Evolutionary conservation across 2,113 vertebrate genomes (phyloP).

Genomic region (Pedetes capensis): DNA sequence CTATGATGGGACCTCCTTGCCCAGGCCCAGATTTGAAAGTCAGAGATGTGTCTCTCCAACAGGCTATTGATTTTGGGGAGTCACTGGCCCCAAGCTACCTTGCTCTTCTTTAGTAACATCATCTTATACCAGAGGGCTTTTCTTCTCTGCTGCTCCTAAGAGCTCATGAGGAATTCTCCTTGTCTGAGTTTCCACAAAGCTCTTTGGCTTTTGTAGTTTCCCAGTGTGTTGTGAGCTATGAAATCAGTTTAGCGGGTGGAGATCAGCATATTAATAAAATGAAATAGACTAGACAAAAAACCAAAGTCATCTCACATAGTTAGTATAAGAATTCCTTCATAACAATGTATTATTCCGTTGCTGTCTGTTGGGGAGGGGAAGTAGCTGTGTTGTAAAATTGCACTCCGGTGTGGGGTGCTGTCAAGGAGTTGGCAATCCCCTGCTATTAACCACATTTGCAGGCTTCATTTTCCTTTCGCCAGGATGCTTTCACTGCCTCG

Average conservation of each 20-base stretch:
- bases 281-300: background rate
- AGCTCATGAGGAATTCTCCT: background rate
- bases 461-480: background rate
- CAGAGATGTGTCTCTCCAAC: background rate
- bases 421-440: background rate
- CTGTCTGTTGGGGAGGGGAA: background rate
- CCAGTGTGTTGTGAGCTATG: background rate
- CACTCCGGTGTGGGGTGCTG: background rate
- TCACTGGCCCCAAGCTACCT: no score
- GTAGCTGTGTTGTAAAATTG: background rate
- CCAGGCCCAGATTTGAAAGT: background rate
- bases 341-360: background rate
- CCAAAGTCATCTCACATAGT: background rate
- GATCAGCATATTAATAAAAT: background rate
- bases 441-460: background rate
- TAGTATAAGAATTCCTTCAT: background rate
- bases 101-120: background rate
- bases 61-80: background rate
- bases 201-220: background rate
- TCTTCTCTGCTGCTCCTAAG: background rate
- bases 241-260: background rate
- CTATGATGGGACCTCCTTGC: background rate
- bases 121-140: background rate
- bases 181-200: background rate
- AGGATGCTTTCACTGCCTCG: fast-evolving